Evolutionary conservation across 1,140 invertebrate species (phyloP).

Genomic region (Drosophila serrata): DNA sequence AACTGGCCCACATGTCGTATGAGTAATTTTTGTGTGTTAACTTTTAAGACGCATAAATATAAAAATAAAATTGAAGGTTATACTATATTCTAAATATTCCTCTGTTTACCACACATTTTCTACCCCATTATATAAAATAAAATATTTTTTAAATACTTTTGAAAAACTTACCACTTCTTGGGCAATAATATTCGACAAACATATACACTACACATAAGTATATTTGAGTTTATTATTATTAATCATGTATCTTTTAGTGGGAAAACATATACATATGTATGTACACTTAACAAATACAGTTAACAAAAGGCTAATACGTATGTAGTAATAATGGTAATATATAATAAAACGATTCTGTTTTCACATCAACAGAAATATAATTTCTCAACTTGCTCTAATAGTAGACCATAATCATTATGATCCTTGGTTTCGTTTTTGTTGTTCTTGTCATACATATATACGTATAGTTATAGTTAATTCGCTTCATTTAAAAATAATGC

Average conservation of each 20-base stretch:
- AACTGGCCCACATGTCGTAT: background rate
- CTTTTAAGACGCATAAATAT: background rate
- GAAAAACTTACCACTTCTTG: background rate
- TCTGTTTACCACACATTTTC: too few species aligned
- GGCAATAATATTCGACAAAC: background rate
- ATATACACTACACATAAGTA: slow-evolving; percentile 64
- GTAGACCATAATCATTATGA: slow-evolving; percentile 54
- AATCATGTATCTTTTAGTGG: slow-evolving; percentile 41
- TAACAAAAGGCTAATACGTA: slow-evolving; percentile 55
- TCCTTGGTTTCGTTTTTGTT: slow-evolving; percentile 18
- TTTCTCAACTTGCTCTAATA: slow-evolving; percentile 50
- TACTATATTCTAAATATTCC: background rate
- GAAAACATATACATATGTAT: slow-evolving; percentile 68
- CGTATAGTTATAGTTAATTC: slow-evolving; percentile 46
- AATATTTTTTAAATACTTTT: background rate
- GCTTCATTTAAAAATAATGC: slow-evolving; percentile 66
- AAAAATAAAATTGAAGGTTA: too few species aligned
- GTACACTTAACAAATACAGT: slow-evolving; percentile 70
- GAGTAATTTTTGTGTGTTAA: background rate
- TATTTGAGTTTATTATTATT: slow-evolving; percentile 78
- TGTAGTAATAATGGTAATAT: slow-evolving; percentile 47
- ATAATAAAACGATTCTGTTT: slow-evolving; percentile 45
- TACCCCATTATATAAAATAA: too few species aligned
- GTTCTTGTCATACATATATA: slow-evolving; percentile 50
- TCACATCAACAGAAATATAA: slow-evolving; percentile 45